Evolutionary conservation across 2,797 vertebrate species (phyloP), one percentile per base, ranked within the genome.

Genomic region (Hemitrygon akajei): DNA sequence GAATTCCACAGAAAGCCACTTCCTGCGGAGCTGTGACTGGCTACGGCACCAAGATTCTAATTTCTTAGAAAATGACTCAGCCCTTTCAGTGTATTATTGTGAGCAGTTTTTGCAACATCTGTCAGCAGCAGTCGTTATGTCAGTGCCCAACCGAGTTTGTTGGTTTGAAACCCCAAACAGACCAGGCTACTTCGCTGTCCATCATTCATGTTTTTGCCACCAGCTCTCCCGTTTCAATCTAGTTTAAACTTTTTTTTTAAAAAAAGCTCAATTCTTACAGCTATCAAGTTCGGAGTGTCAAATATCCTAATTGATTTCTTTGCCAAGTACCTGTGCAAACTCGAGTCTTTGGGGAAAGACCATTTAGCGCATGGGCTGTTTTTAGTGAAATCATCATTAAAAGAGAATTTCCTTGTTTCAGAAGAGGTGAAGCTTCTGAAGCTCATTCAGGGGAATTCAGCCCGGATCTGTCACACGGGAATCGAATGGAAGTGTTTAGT

Each of bases 61-160:
- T 82, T 93, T 91, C 81, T 91, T 91, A 56, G 7, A 34, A 94
- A 40, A 94, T 94, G 93, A 94, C 82, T 94, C 93, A 66, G 93
- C 9, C 63, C 34, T 34, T 89, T 89, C 7, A 34, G n/a, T n/a
- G 20, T 22, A 89, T 22, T 22, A 89, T 22, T 69, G 86, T 37
- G 60, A 69, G 86, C 60, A 37, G 18, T 69, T 89, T 37, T n/a
- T 22, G 18, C 86, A 66, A 89, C 86, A 37, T 66, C 30, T 87
- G 84, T 63, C 84, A 20, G 16, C 84, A 14, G 16, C 84, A 87
- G 58, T 63, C 84, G 20, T 7, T 22, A 37, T 37, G n/a, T 25
- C 60, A 7, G 60, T 63, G 7, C 16, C 60, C n/a, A 37, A n/a
- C 86, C 25, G 1, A 3, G 86, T 37, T 16, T 1, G 20, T 3